A percentile compares a stretch with the other conserved stretches of the same genome.
These are phyloP conservation scores for Palloptera scutellata DNA, from an alignment of 2,888 invertebrate genomes.

Conservation along the genomic window DNA sequence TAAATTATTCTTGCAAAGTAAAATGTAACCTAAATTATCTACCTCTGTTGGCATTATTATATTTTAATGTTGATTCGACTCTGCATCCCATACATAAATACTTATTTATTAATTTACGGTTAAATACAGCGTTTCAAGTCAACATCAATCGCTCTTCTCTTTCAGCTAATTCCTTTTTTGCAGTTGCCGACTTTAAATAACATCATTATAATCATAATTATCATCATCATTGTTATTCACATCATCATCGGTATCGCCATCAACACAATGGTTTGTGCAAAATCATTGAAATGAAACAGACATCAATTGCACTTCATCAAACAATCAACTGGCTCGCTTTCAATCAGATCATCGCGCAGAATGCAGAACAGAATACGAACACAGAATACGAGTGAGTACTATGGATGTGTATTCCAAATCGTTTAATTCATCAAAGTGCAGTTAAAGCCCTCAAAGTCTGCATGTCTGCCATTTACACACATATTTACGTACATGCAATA, in stretches of 20 bases:
- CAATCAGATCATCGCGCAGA: constrained; percentile 22
- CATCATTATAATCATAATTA: no score
- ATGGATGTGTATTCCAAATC: constrained; percentile 1
- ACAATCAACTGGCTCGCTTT: constrained; percentile 3
- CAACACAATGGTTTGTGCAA: constrained; percentile 27
- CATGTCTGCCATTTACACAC: no score
- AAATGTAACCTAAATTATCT: no score
- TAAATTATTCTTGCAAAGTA: no score
- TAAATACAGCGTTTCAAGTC: not conserved
- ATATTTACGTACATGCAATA: no score
- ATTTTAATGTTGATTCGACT: not conserved
- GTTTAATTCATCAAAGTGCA: constrained; percentile 27
- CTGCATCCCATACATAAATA: not conserved
- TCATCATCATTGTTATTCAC: no score
- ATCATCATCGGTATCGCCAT: no score
- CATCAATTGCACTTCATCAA: constrained; percentile 54
- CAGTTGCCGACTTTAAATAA: not conserved
- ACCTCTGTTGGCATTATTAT: not conserved
- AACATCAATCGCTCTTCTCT: not conserved
- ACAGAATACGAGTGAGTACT: not conserved
- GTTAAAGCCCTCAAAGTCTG: no score
- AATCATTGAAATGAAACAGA: constrained; percentile 54
- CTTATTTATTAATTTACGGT: no score
- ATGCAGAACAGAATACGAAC: not conserved
- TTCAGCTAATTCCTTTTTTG: not conserved